Conservation (phyloP, 2,797 vertebrate genomes). For the Pseudochromis fuscus region DNA sequence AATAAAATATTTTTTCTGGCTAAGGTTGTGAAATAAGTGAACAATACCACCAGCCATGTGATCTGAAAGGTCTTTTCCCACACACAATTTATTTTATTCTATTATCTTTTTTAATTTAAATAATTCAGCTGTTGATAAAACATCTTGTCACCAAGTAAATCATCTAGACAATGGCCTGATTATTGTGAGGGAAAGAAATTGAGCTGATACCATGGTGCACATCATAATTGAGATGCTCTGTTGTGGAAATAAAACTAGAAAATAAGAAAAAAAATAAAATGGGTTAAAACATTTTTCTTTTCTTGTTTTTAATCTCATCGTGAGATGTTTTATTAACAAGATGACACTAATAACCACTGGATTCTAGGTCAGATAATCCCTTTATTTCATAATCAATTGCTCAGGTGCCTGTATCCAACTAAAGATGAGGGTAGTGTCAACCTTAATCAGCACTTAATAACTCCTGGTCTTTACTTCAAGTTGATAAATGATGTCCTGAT, state of each 20-base stretch:
- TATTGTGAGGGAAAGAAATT: constrained; percentile 32
- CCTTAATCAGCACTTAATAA: constrained; percentile 28
- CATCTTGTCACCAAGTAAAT: not conserved
- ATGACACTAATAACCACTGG: not conserved
- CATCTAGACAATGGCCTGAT: constrained; percentile 18
- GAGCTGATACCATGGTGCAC: not conserved
- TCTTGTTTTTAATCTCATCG: not conserved
- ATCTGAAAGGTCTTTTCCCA: not conserved
- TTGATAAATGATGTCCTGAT: constrained; percentile 11
- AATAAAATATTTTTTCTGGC: too few relatives aligned
- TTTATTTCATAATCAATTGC: not conserved
- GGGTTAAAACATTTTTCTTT: not conserved
- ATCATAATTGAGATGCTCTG: not conserved
- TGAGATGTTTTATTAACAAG: not conserved
- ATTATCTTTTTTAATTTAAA: too few relatives aligned
- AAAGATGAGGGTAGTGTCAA: not conserved
- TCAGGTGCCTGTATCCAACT: not conserved
- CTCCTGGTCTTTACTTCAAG: not conserved
- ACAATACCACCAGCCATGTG: too few relatives aligned
- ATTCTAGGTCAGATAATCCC: not conserved
- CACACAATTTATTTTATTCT: not conserved
- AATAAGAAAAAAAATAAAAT: not conserved
- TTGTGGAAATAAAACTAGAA: not conserved
- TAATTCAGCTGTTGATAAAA: not conserved
- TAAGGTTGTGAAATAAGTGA: too few relatives aligned